Evolutionary conservation across 2,797 vertebrate genomes (phyloP), one percentile per base, ranked within the genome.

Genomic region (Myotis myotis): DNA sequence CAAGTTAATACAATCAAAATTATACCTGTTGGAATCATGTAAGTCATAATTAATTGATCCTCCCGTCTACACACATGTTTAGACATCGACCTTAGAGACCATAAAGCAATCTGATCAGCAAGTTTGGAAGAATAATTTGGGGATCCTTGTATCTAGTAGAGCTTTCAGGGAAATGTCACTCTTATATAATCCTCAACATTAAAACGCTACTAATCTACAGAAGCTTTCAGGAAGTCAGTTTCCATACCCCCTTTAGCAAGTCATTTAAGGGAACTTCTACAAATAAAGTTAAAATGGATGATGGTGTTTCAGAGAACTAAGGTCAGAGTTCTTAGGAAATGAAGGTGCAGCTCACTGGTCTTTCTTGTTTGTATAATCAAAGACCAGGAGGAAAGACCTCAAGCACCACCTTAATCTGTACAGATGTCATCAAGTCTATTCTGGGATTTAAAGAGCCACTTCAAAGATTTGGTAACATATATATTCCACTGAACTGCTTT

Each of bases 321-420:
- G 78, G 33, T 57, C 57, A 64, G 57, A 87, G n/a, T 81, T 71
- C 57, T 68, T 53, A 72, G 16, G 7, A 87, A 95, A 71, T 33
- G 36, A 80, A 75, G 22, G 33, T 16, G 44, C 16, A 91, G 41
- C 41, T 74, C 78, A 62, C 36, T 19, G 9, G 23, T 81, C 28
- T 86, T 84, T n/a, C 51, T 94, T 95, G 53, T 83, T 70, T 57
- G 66, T 36, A 92, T 33, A 78, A 55, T 87, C 81, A 95, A 88
- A 90, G 68, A 92, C 86, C 23, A 68, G 6, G 87, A 86, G 49
- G 23, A 90, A 91, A 83, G 47, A 81, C 8, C 28, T 96, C 19
- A 75, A 28, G 22, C 81, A 49, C 86, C 38, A 51, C 8, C 55
- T 89, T 94, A 68, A 62, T 78, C 55, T 94, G 5, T 81, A 70